Evolutionary conservation across 2,113 vertebrate genomes (phyloP).

Genomic region (Thalassarche chlororhynchos): DNA sequence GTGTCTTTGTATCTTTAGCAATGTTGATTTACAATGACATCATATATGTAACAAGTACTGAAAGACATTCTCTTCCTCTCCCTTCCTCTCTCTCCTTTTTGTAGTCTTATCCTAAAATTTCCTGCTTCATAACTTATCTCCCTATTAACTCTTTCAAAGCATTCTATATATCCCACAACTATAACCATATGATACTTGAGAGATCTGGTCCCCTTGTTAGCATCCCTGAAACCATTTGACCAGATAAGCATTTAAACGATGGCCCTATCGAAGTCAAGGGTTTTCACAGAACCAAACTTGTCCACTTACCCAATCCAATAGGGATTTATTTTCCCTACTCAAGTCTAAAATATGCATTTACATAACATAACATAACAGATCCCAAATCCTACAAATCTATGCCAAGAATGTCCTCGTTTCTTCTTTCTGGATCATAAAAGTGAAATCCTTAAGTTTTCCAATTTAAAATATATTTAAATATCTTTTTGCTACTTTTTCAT

Average conservation of each 20-base stretch:
- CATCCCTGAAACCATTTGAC: not conserved
- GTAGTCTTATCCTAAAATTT: not conserved
- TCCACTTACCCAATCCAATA: not conserved
- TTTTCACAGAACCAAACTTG: not conserved
- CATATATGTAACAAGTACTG: not conserved
- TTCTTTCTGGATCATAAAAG: not conserved
- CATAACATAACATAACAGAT: not conserved
- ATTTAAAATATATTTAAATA: not conserved
- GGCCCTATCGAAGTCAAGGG: not conserved
- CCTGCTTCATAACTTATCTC: not conserved
- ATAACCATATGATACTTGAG: rapidly evolving
- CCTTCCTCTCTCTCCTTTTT: not conserved
- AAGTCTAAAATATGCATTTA: not conserved
- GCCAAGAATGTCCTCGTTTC: rapidly evolving
- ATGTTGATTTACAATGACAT: not conserved
- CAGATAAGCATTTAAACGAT: not conserved
- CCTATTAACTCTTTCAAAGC: not conserved
- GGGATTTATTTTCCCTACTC: not conserved
- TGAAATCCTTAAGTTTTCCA: not conserved
- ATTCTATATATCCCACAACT: not conserved
- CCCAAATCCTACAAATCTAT: not conserved
- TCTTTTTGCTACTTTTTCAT: not conserved
- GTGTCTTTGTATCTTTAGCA: not conserved
- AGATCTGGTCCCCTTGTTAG: not conserved
- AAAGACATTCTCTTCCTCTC: not conserved